phyloP scores from a whole-genome alignment of 2,888 invertebrate species.

The Zhuqinia jingwanae region DNA sequence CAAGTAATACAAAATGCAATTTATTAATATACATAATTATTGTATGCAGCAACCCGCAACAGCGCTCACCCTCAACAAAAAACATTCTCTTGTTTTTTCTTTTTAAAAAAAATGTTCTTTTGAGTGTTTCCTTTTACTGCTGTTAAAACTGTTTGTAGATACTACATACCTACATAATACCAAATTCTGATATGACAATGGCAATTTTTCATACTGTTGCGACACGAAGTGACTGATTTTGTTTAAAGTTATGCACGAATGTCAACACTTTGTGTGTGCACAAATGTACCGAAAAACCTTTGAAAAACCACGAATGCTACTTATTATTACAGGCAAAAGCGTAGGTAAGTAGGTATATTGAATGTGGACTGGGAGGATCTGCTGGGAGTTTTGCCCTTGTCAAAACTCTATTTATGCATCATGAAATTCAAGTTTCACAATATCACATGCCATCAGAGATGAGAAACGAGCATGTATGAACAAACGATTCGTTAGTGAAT shows the following conservation, averaged over 20 bases:
- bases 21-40: slow-evolving; percentile 7
- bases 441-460: neutral
- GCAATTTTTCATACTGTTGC: slow-evolving; percentile 12
- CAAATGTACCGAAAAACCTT: neutral
- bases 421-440: neutral
- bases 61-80: neutral
- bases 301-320: neutral
- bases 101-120: neutral
- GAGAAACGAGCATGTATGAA: neutral
- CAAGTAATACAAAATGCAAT: slow-evolving; percentile 18
- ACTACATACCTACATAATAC: neutral
- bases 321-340: no score
- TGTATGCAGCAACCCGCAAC: slow-evolving; percentile 46
- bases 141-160: neutral
- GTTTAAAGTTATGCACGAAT: slow-evolving; percentile 10
- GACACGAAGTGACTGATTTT: neutral
- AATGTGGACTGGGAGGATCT: neutral
- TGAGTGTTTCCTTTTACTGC: neutral
- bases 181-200: neutral
- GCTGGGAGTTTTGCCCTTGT: neutral
- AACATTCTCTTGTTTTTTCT: neutral
- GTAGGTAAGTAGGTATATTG: no score
- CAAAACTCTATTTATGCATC: slow-evolving; percentile 3
- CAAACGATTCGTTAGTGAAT: neutral
- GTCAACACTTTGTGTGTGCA: neutral